Conservation (phyloP, 2,888 invertebrate species). For the Lamellibrachia satsuma region DNA sequence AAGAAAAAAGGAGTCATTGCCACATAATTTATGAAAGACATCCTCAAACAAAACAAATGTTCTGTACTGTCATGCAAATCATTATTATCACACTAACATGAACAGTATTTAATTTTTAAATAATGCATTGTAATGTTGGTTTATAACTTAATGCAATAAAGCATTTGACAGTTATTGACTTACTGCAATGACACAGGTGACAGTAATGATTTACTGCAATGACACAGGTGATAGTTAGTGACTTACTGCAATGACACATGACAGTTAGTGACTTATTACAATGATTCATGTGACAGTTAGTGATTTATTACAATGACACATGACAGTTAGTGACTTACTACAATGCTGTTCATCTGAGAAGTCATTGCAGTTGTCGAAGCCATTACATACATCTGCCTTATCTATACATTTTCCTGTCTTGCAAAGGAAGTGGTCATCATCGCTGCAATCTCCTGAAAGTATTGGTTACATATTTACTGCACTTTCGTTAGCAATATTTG, state of each 20-base stretch:
- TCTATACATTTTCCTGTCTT: constrained; percentile 65
- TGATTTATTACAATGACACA: constrained; percentile 39
- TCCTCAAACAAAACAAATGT: neutral
- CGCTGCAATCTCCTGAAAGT: constrained; percentile 29
- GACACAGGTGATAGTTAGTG: neutral
- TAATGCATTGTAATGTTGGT: neutral
- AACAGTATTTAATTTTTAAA: neutral
- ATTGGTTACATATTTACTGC: neutral
- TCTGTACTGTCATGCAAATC: neutral
- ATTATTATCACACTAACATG: neutral
- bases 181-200: neutral
- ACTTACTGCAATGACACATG: neutral
- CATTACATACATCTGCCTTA: constrained; percentile 47
- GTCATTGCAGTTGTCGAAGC: constrained; percentile 54
- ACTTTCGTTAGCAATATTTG: too few relatives aligned
- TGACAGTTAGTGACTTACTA: constrained; percentile 32
- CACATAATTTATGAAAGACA: neutral
- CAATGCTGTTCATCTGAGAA: constrained; percentile 54
- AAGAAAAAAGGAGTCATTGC: neutral
- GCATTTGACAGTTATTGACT: neutral
- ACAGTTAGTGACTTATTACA: neutral
- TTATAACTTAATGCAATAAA: neutral
- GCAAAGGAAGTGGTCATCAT: constrained; percentile 68
- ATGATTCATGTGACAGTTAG: neutral
- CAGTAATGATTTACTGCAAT: neutral